Evolutionary conservation across 35 echinoderm and acorn worm species (phyloP).

Genomic region (Stichopus chloronotus): DNA sequence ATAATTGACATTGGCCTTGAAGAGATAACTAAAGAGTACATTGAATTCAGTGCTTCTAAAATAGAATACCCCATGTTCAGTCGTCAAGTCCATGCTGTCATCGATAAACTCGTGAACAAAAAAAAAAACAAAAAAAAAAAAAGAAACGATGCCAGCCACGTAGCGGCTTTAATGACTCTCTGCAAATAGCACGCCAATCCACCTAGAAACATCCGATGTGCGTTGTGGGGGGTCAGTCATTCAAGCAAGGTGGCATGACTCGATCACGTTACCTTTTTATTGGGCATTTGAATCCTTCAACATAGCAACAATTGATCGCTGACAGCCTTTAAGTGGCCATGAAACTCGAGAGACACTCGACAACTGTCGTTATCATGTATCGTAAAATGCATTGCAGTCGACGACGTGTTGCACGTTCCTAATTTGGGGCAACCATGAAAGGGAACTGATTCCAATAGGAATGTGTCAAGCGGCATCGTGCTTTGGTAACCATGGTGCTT

Average conservation of each 20-base stretch:
- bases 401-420: not conserved
- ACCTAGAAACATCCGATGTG: slow-evolving; percentile 30
- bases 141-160: not conserved
- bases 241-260: slow-evolving; percentile 42
- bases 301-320: slow-evolving; percentile 32
- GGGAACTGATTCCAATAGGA: not conserved
- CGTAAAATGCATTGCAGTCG: slow-evolving; percentile 29
- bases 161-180: not conserved
- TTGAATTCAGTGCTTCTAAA: not conserved
- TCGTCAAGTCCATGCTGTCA: not conserved
- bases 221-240: slow-evolving; percentile 13
- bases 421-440: not conserved
- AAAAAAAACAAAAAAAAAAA: not conserved
- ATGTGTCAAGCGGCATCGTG: not conserved
- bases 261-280: slow-evolving; percentile 15
- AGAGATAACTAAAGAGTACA: not conserved
- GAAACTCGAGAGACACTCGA: slow-evolving; percentile 28
- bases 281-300: slow-evolving; percentile 1
- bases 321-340: slow-evolving; percentile 34
- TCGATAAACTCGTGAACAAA: not conserved
- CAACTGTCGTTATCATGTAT: not conserved
- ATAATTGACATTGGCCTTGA: not conserved
- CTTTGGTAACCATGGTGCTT: not conserved
- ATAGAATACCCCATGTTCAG: not conserved
- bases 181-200: not conserved